Evolutionary conservation across 2,888 invertebrate species (phyloP).

Genomic region (Sinelater perroti): DNA sequence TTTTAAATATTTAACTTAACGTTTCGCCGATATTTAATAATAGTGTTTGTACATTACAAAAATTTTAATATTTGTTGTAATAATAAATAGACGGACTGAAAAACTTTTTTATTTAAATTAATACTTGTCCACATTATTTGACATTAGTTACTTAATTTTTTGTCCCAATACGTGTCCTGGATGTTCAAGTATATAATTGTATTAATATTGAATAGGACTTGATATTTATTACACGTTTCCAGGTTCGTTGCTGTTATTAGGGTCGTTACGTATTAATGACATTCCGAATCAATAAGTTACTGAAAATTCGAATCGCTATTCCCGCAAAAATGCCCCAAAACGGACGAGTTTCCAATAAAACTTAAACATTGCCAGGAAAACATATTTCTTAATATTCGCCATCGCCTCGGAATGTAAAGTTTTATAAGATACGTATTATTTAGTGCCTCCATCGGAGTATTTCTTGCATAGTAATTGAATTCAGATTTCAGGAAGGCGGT

Average conservation of each 20-base stretch:
- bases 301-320: constrained; percentile 3
- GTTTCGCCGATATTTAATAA: too few relatives aligned
- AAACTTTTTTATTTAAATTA: too few relatives aligned
- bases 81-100: too few relatives aligned
- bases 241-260: neutral
- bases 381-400: constrained; percentile 22
- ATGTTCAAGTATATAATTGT: too few relatives aligned
- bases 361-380: constrained; percentile 10
- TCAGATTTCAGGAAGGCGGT: constrained; percentile 49
- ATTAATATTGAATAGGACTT: too few relatives aligned
- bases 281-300: constrained; percentile 1
- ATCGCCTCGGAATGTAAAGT: constrained; percentile 24
- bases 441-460: constrained; percentile 38
- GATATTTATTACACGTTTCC: neutral
- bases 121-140: too few relatives aligned
- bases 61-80: too few relatives aligned
- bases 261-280: constrained; percentile 1
- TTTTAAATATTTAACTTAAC: too few relatives aligned
- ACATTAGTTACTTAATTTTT: too few relatives aligned
- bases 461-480: constrained; percentile 52
- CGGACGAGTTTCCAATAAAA: constrained; percentile 8
- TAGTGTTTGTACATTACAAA: too few relatives aligned
- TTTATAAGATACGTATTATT: constrained; percentile 29
- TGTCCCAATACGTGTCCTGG: too few relatives aligned
- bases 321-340: neutral